A percentile compares a stretch with the other conserved stretches of the same genome.
Evolutionary conservation across 1,140 invertebrate genomes (phyloP).

Genomic region (Zeugodacus cucurbitae): DNA sequence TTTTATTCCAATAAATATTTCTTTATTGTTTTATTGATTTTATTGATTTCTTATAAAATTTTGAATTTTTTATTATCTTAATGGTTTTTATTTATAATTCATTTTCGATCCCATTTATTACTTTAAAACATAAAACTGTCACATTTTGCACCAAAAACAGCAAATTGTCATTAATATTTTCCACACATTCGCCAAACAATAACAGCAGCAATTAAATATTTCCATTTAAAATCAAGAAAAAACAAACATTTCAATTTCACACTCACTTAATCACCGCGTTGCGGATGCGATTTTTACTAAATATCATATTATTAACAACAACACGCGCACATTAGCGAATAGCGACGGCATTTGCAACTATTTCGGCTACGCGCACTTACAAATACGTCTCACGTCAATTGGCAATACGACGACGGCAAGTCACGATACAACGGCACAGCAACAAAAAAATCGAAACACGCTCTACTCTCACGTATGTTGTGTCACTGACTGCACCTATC

Average conservation of each 20-base stretch:
- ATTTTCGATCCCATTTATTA: background rate
- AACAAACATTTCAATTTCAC: background rate
- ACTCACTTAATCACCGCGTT: background rate
- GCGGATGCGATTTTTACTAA: background rate
- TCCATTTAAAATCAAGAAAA: too few species aligned
- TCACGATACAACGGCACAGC: background rate
- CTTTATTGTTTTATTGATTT: background rate
- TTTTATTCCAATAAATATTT: background rate
- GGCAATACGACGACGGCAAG: conserved; percentile 23
- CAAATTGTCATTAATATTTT: background rate
- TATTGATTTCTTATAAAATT: background rate
- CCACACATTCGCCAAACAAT: background rate
- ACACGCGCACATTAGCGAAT: background rate
- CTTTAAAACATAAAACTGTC: background rate
- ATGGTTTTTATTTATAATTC: background rate
- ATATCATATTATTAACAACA: background rate
- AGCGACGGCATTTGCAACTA: conserved; percentile 5
- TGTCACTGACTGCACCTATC: background rate
- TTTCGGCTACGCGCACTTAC: background rate
- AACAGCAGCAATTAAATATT: conserved; percentile 3
- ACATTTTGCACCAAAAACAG: background rate
- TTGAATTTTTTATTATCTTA: background rate
- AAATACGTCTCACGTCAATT: background rate
- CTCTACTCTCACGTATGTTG: conserved; percentile 7
- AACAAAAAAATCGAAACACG: conserved; percentile 32